A percentile compares a stretch with the other conserved stretches of the same genome.
phyloP scores from a whole-genome alignment of 2,888 invertebrate genomes.

The Drosophila mayaguana region DNA sequence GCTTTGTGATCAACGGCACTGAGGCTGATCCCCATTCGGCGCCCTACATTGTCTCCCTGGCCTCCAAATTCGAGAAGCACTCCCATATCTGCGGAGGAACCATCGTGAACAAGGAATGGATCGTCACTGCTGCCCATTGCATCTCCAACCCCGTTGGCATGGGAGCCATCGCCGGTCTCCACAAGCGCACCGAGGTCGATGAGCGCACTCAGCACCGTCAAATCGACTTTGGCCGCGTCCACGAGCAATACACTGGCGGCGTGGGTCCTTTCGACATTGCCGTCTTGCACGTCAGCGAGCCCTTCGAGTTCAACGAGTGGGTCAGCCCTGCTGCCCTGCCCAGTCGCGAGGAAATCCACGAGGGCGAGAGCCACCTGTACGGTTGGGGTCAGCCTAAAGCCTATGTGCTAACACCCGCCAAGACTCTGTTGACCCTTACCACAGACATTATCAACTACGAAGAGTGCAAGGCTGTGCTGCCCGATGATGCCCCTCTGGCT shows the following conservation, averaged over 20 bases:
- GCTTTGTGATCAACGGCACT: conserved; percentile 82
- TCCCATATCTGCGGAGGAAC: conserved; percentile 86
- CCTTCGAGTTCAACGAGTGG: conserved; percentile 76
- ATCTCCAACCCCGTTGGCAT: conserved; percentile 75
- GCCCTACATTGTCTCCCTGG: conserved; percentile 85
- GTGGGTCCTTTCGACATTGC: conserved; percentile 87
- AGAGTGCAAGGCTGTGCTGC: conserved; percentile 66
- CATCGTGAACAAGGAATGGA: conserved; percentile 82
- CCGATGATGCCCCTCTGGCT: conserved; percentile 74
- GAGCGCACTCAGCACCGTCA: conserved; percentile 73
- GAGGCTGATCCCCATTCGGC: conserved; percentile 84
- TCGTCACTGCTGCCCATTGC: conserved; percentile 85
- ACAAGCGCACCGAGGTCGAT: conserved; percentile 71
- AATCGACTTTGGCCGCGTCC: conserved; percentile 79
- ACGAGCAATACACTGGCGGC: conserved; percentile 81
- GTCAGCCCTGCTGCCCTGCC: conserved; percentile 84
- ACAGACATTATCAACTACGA: conserved; percentile 75
- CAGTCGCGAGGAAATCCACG: conserved; percentile 61
- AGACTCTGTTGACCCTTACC: conserved; percentile 77
- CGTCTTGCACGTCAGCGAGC: conserved; percentile 82
- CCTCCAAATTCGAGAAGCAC: conserved; percentile 54
- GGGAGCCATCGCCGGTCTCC: conserved; percentile 84
- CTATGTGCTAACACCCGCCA: conserved; percentile 55
- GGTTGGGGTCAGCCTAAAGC: conserved; percentile 85
- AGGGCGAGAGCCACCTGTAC: conserved; percentile 81